Evolutionary conservation across 2,888 invertebrate species (phyloP).

Genomic region (Icerya purchasi): DNA sequence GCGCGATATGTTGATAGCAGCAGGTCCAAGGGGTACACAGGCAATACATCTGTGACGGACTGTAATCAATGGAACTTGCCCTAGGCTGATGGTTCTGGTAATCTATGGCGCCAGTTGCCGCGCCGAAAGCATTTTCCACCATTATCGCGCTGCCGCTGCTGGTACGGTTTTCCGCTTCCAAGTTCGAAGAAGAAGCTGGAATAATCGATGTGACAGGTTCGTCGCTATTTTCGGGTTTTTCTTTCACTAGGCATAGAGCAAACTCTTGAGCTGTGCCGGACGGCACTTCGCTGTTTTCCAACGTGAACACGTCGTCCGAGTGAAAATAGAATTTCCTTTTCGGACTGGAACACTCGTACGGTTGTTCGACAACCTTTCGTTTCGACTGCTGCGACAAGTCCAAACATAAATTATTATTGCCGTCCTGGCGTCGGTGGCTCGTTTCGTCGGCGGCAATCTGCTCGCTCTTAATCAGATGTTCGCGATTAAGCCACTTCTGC

Average conservation of each 20-base stretch:
- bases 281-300: background rate
- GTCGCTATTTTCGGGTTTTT: conserved; percentile 17
- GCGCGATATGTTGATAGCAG: conserved; percentile 9
- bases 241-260: conserved; percentile 28
- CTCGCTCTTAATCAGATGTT: conserved; percentile 26
- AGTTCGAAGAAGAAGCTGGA: conserved; percentile 1
- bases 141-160: background rate
- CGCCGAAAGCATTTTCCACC: background rate
- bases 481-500: conserved; percentile 31
- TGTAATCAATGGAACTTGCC: background rate
- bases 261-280: conserved; percentile 22
- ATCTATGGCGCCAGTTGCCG: background rate
- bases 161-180: background rate
- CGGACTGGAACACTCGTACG: conserved; percentile 15
- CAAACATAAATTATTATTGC: conserved; percentile 19
- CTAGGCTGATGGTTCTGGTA: background rate
- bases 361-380: conserved; percentile 19
- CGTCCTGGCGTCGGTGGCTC: no score
- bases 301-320: conserved; percentile 9
- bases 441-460: conserved; percentile 14
- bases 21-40: conserved; percentile 10
- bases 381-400: conserved; percentile 20
- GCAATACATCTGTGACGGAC: conserved; percentile 3
- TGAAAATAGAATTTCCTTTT: conserved; percentile 8
- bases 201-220: conserved; percentile 2